These are phyloP conservation scores for Dromas ardeola DNA, from an alignment of 2,113 vertebrate species.

Conservation along the genomic window DNA sequence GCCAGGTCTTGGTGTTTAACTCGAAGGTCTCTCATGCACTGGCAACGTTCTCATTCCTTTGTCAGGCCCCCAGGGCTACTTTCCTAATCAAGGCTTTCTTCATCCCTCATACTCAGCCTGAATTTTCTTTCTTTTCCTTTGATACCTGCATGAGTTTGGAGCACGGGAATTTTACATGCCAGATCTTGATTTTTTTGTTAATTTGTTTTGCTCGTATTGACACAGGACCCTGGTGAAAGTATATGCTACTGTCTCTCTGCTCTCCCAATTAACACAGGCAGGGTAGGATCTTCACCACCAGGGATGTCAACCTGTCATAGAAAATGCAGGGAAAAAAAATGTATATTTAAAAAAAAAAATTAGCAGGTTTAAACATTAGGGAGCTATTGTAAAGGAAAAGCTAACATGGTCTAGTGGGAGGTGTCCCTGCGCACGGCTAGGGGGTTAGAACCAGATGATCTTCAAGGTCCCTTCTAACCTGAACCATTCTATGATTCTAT, in stretches of 20 bases:
- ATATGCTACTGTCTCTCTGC: not conserved
- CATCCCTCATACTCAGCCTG: not conserved
- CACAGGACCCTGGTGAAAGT: not conserved
- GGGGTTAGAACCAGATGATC: too few species aligned
- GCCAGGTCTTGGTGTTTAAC: slow-evolving; percentile 33
- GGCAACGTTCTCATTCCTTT: not conserved
- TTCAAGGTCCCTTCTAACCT: too few species aligned
- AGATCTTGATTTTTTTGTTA: not conserved
- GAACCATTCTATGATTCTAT: too few species aligned
- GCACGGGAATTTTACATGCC: not conserved
- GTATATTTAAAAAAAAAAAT: not conserved
- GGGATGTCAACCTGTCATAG: not conserved
- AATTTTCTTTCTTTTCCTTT: not conserved
- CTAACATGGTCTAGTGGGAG: too few species aligned
- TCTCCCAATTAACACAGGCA: not conserved
- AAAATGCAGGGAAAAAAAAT: not conserved
- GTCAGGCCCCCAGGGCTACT: not conserved
- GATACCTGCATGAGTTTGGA: not conserved
- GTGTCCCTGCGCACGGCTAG: too few species aligned
- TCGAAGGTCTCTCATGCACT: not conserved
- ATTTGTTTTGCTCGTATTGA: not conserved
- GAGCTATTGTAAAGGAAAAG: not conserved
- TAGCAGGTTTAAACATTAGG: not conserved
- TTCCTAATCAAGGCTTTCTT: not conserved
- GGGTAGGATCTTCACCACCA: not conserved